These are phyloP conservation scores for Fragum sueziense DNA, from an alignment of 2,888 invertebrate genomes.

Conservation along the genomic window DNA sequence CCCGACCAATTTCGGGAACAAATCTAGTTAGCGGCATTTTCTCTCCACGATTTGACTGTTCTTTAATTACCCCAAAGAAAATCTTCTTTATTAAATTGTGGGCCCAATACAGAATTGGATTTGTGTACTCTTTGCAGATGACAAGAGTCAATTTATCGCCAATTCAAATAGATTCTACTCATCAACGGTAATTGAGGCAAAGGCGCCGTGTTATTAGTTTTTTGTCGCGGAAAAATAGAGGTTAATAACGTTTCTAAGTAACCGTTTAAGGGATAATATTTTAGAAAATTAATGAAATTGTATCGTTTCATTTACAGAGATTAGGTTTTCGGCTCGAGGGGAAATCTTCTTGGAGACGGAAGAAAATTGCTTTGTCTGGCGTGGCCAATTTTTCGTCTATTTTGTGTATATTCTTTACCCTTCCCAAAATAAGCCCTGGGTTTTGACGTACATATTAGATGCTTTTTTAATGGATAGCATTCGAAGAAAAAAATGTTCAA, in stretches of 20 bases:
- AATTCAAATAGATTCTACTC: conserved; percentile 51
- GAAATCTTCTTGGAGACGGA: not conserved
- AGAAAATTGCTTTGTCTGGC: conserved; percentile 33
- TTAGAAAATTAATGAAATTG: conserved; percentile 60
- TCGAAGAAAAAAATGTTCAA: too few species aligned
- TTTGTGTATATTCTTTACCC: too few species aligned
- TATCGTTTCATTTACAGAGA: conserved; percentile 23
- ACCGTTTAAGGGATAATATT: conserved; percentile 50
- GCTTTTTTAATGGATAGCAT: too few species aligned
- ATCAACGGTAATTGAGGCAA: conserved; percentile 50
- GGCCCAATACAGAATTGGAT: conserved; percentile 55
- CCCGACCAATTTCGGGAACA: not conserved
- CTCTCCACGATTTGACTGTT: not conserved
- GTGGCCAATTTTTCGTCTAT: not conserved
- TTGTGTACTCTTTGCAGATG: conserved; percentile 55
- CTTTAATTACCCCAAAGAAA: conserved; percentile 35
- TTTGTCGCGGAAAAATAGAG: conserved; percentile 54
- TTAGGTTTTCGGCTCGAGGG: conserved; percentile 13
- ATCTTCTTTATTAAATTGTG: conserved; percentile 53
- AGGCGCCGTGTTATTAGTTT: conserved; percentile 54
- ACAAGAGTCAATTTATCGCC: conserved; percentile 54
- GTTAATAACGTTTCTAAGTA: conserved; percentile 53
- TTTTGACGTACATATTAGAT: too few species aligned
- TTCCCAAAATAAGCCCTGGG: too few species aligned
- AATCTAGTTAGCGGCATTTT: not conserved